These are phyloP conservation scores for Chrysolina oricalcia DNA, from an alignment of 2,888 invertebrate species.

Conservation along the genomic window DNA sequence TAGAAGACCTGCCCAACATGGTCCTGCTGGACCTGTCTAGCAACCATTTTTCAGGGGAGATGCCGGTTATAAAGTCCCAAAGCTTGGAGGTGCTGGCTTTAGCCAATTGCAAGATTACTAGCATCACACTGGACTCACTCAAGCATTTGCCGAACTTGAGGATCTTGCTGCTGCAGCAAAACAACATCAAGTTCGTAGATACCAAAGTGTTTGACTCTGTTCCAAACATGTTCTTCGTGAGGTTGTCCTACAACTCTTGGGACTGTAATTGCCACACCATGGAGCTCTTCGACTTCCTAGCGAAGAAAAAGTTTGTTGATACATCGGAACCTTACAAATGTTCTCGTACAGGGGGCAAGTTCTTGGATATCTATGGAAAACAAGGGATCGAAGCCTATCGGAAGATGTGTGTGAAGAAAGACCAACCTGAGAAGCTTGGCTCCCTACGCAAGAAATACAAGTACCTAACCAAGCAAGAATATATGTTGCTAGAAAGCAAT, in stretches of 20 bases:
- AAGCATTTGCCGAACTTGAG: slow-evolving; percentile 63
- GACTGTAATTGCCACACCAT: slow-evolving; percentile 64
- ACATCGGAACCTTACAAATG: slow-evolving; percentile 59
- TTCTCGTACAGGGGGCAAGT: slow-evolving; percentile 46
- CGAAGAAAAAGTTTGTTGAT: slow-evolving; percentile 55
- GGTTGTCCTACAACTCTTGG: slow-evolving; percentile 64
- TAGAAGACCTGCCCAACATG: slow-evolving; percentile 63
- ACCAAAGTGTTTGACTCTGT: slow-evolving; percentile 59
- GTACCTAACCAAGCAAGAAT: slow-evolving; percentile 1
- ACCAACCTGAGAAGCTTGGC: neutral
- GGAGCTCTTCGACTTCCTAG: slow-evolving; percentile 61
- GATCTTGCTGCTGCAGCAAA: slow-evolving; percentile 64
- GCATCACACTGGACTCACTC: slow-evolving; percentile 60
- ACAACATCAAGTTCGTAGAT: slow-evolving; percentile 64
- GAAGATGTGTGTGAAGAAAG: slow-evolving; percentile 24
- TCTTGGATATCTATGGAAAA: slow-evolving; percentile 56
- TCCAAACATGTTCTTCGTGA: slow-evolving; percentile 55
- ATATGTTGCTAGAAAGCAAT: neutral
- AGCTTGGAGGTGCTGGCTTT: slow-evolving; percentile 65
- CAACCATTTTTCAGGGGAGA: slow-evolving; percentile 63
- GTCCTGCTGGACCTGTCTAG: slow-evolving; percentile 64
- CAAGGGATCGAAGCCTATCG: slow-evolving; percentile 41
- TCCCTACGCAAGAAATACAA: neutral
- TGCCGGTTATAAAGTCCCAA: slow-evolving; percentile 64
- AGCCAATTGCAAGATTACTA: slow-evolving; percentile 63